phyloP scores from a whole-genome alignment of 1,140 invertebrate species.

The Acromyrmex charruanus region DNA sequence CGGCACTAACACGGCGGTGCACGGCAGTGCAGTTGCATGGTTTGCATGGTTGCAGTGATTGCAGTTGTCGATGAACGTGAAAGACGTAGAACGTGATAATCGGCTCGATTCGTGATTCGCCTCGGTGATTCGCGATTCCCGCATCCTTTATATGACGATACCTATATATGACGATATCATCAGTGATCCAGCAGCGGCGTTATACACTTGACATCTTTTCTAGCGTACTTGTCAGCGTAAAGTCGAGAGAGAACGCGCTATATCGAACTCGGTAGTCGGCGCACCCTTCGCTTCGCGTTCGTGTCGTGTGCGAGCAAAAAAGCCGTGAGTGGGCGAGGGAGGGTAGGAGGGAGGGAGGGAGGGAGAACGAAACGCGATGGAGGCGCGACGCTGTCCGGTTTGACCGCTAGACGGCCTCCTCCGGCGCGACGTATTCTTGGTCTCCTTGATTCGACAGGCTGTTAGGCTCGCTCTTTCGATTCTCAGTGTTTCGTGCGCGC shows the following conservation, averaged over 20 bases:
- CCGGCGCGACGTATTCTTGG: background rate
- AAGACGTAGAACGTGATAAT: constrained; percentile 64
- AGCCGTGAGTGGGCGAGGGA: background rate
- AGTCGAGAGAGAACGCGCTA: background rate
- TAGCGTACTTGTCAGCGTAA: too few species aligned
- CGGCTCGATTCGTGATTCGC: constrained; percentile 56
- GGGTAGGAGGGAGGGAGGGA: background rate
- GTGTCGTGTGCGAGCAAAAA: constrained; percentile 28
- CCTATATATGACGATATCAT: constrained; percentile 69
- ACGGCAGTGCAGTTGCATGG: background rate
- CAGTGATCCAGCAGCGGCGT: constrained; percentile 67
- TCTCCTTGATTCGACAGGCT: background rate
- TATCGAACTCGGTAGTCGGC: constrained; percentile 39
- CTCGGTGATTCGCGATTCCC: background rate
- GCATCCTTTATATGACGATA: constrained; percentile 74
- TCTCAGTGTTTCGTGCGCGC: constrained; percentile 62
- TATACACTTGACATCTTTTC: constrained; percentile 50
- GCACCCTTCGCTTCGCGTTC: constrained; percentile 51
- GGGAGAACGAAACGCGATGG: constrained; percentile 55
- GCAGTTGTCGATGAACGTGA: constrained; percentile 1
- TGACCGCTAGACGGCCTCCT: constrained; percentile 61
- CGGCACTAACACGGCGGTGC: background rate
- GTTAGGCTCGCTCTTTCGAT: constrained; percentile 17
- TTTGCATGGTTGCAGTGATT: too few species aligned
- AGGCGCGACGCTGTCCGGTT: constrained; percentile 64